Conservation (phyloP, 1,140 invertebrate genomes). For the Parasteatoda tepidariorum region DNA sequence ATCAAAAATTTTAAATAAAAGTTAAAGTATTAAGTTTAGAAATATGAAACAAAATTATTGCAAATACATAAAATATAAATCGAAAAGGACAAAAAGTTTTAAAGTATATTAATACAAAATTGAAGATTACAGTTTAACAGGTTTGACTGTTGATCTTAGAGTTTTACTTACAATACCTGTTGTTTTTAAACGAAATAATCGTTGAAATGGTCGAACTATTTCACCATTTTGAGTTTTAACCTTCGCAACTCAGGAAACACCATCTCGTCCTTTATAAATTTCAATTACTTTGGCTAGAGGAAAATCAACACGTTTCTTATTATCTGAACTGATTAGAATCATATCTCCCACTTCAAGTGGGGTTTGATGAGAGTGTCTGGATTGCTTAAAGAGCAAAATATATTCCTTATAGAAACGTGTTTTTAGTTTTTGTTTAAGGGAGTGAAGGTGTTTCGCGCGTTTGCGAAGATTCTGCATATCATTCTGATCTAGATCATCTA, state of each 20-base stretch:
- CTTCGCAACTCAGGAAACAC: background rate
- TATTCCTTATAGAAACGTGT: conserved; percentile 5
- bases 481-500: background rate
- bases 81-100: too few relatives aligned
- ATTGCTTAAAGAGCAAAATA: background rate
- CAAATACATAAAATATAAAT: too few relatives aligned
- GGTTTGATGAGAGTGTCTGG: background rate
- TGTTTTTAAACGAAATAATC: background rate
- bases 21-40: too few relatives aligned
- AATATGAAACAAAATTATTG: too few relatives aligned
- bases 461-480: background rate
- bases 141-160: too few relatives aligned
- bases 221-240: conserved; percentile 1
- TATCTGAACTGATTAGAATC: background rate
- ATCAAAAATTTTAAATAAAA: too few relatives aligned
- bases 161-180: too few relatives aligned
- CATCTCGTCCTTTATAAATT: background rate
- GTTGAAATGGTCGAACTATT: background rate
- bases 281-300: background rate
- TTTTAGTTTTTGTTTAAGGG: background rate
- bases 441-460: conserved; percentile 5
- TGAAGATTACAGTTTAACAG: too few relatives aligned
- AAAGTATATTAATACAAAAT: too few relatives aligned
- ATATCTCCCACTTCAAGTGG: background rate
- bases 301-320: conserved; percentile 1